phyloP scores from a whole-genome alignment of 53 echinoderm and acorn worm species.

The Echinarachnius parma region DNA sequence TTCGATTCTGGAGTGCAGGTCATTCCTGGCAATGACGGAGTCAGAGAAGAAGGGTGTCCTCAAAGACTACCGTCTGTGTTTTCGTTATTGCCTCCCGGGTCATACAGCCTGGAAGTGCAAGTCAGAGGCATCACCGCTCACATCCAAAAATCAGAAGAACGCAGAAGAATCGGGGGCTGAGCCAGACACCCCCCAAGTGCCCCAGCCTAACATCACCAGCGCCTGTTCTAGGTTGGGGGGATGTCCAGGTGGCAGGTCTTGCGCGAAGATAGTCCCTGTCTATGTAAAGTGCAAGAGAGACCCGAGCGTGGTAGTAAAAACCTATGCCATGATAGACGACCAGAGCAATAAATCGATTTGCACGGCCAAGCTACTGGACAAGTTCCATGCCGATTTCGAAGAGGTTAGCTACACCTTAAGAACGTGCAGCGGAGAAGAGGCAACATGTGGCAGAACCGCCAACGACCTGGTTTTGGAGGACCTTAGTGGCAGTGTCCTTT shows the following conservation, averaged over 20 bases:
- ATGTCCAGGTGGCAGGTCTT: conserved; percentile 12
- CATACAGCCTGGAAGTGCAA: conserved; percentile 57
- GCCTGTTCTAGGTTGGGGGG: conserved; percentile 13
- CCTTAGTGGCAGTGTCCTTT: conserved; percentile 3
- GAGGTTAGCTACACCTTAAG: conserved; percentile 6
- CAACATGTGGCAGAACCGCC: neutral
- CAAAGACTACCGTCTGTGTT: conserved; percentile 49
- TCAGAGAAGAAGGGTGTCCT: conserved; percentile 44
- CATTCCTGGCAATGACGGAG: conserved; percentile 38
- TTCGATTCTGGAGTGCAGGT: conserved; percentile 46
- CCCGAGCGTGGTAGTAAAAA: neutral
- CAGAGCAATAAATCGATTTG: conserved; percentile 18
- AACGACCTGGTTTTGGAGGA: conserved; percentile 21
- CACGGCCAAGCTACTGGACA: conserved; percentile 6
- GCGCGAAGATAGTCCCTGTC: conserved; percentile 32
- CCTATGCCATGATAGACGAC: neutral
- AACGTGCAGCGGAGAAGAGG: conserved; percentile 24
- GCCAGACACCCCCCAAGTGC: neutral
- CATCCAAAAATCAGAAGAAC: conserved; percentile 10
- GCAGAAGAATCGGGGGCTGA: neutral
- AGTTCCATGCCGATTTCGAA: conserved; percentile 13
- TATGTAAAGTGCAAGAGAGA: conserved; percentile 12
- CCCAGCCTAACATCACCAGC: conserved; percentile 2
- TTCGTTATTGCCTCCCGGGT: conserved; percentile 41
- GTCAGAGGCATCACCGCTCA: too few species aligned